Evolutionary conservation across 2,888 invertebrate genomes (phyloP).

Genomic region (Palloptera scutellata): DNA sequence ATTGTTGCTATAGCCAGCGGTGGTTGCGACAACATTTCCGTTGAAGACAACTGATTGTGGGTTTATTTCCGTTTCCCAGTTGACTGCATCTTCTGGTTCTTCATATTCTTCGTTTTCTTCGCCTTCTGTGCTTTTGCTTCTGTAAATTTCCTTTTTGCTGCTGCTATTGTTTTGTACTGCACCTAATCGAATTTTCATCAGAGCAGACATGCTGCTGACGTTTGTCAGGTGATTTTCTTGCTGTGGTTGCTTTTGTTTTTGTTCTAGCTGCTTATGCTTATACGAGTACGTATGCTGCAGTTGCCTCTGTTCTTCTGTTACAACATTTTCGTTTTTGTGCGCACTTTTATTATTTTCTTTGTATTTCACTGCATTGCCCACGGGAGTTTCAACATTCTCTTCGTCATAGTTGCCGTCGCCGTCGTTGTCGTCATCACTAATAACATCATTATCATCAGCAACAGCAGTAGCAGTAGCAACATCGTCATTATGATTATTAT

Average conservation of each 20-base stretch:
- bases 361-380: conserved; percentile 37
- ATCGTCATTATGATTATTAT: conserved; percentile 6
- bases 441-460: conserved; percentile 2
- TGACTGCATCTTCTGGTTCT: not conserved
- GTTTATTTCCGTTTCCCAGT: conserved; percentile 7
- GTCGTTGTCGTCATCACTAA: conserved; percentile 25
- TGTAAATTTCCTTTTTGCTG: conserved; percentile 21
- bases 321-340: conserved; percentile 22
- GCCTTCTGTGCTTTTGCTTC: conserved; percentile 13
- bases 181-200: conserved; percentile 31
- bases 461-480: conserved; percentile 1
- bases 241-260: conserved; percentile 19
- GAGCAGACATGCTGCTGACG: conserved; percentile 29
- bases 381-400: conserved; percentile 44
- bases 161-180: not conserved
- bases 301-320: conserved; percentile 10
- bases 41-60: conserved; percentile 14
- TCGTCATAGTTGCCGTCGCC: conserved; percentile 2
- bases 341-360: conserved; percentile 26
- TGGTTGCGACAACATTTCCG: not conserved
- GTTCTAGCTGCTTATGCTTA: conserved; percentile 14
- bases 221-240: conserved; percentile 41
- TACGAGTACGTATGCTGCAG: too few species aligned
- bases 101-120: conserved; percentile 10
- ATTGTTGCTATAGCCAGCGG: not conserved